Percentiles rank a stretch among this genome's conserved stretches.
phyloP scores from a whole-genome alignment of 1,140 invertebrate species.

The Sarcophaga bullata region DNA sequence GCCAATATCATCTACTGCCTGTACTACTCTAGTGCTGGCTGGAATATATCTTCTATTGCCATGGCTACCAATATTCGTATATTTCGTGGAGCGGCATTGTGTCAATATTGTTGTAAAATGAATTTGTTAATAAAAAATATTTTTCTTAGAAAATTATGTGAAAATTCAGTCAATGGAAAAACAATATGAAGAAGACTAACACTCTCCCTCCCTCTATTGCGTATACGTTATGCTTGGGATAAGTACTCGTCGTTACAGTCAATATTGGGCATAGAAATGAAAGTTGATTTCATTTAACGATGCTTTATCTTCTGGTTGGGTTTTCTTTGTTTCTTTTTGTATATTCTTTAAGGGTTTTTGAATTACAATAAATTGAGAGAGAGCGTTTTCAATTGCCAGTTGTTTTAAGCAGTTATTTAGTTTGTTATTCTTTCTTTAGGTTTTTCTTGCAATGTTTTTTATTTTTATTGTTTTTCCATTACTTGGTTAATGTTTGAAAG shows the following conservation, averaged over 20 bases:
- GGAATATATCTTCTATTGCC: not conserved
- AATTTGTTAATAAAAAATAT: constrained; percentile 41
- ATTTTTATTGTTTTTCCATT: not conserved
- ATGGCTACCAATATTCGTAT: not conserved
- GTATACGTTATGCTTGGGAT: not conserved
- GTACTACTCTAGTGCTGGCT: not conserved
- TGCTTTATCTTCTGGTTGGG: too few species aligned
- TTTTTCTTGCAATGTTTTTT: not conserved
- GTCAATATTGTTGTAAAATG: constrained; percentile 39
- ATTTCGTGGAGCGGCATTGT: not conserved
- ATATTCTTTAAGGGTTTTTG: not conserved
- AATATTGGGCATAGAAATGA: not conserved
- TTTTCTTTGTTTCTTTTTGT: not conserved
- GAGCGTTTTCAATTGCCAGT: not conserved
- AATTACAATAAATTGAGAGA: not conserved
- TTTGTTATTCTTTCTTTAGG: not conserved
- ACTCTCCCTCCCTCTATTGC: not conserved
- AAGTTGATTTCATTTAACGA: constrained; percentile 31
- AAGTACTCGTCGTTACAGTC: not conserved
- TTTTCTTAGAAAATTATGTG: constrained; percentile 39
- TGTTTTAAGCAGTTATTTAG: constrained; percentile 13
- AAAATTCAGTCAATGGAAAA: constrained; percentile 38
- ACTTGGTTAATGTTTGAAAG: not conserved
- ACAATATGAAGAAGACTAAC: constrained; percentile 17
- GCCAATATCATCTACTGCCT: not conserved